Percentiles rank a stretch among this genome's conserved stretches.
Evolutionary conservation across 2,888 invertebrate genomes (phyloP).

Genomic region (Eristalis pertinax): DNA sequence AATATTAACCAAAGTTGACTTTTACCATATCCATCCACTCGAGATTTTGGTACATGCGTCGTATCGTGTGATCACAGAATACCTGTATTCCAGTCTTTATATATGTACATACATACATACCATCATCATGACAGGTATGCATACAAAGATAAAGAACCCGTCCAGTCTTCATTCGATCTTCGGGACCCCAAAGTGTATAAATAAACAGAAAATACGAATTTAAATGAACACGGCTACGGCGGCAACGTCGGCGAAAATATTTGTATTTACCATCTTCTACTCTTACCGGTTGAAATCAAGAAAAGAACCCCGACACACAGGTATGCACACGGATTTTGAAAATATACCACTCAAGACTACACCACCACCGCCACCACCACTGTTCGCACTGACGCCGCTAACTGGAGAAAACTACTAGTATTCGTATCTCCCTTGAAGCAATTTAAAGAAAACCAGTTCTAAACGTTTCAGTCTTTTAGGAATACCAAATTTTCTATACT

Average conservation of each 20-base stretch:
- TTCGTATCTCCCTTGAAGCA: slow-evolving; percentile 58
- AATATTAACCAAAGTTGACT: slow-evolving; percentile 55
- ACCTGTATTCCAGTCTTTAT: slow-evolving; percentile 54
- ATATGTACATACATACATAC: slow-evolving; percentile 8
- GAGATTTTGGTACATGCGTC: slow-evolving; percentile 70
- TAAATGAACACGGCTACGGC: slow-evolving; percentile 55
- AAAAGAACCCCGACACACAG: slow-evolving; percentile 60
- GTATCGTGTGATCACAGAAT: slow-evolving; percentile 57
- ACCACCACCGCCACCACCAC: slow-evolving; percentile 35
- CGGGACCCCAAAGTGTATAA: slow-evolving; percentile 60
- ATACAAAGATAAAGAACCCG: slow-evolving; percentile 31
- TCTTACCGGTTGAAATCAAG: slow-evolving; percentile 65
- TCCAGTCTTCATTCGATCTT: slow-evolving; percentile 44
- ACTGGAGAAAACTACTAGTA: slow-evolving; percentile 63
- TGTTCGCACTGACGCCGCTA: slow-evolving; percentile 17
- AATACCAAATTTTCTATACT: slow-evolving; percentile 71
- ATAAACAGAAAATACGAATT: slow-evolving; percentile 67
- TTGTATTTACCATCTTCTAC: slow-evolving; percentile 67
- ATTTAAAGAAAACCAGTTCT: slow-evolving; percentile 70
- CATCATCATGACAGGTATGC: slow-evolving; percentile 19
- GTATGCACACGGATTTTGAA: slow-evolving; percentile 66
- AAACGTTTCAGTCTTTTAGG: slow-evolving; percentile 66
- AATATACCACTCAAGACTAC: slow-evolving; percentile 53
- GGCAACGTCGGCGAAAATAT: slow-evolving; percentile 47
- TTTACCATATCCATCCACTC: slow-evolving; percentile 64